Conservation (phyloP, 30 jellyfish, hydroid and myxozoan species). For the Nemopilema nomurai region DNA sequence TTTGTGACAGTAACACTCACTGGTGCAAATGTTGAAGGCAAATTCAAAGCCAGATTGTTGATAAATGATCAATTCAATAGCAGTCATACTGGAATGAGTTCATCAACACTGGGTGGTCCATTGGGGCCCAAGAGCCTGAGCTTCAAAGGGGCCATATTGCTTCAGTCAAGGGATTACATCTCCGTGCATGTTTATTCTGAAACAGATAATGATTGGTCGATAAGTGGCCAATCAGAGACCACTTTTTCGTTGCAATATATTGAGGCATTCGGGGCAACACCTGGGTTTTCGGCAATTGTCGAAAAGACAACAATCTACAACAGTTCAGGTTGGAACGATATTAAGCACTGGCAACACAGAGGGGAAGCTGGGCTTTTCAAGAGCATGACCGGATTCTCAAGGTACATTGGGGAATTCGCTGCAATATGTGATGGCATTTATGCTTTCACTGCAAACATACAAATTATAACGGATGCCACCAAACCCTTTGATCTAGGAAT, state of each 20-base stretch:
- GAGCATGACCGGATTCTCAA: constrained; percentile 87
- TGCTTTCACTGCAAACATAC: constrained; percentile 67
- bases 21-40: constrained; percentile 65
- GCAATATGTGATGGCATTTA: constrained; percentile 77
- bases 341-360: constrained; percentile 60
- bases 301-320: constrained; percentile 11
- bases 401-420: constrained; percentile 69
- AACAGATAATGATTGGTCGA: constrained; percentile 70
- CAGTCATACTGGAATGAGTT: constrained; percentile 51
- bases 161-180: constrained; percentile 52
- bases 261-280: constrained; percentile 48
- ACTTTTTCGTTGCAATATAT: constrained; percentile 65
- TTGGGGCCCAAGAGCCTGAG: constrained; percentile 70
- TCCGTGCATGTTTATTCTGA: constrained; percentile 83
- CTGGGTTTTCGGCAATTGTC: constrained; percentile 79
- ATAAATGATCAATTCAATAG: constrained; percentile 48
- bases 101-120: constrained; percentile 53
- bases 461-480: constrained; percentile 28
- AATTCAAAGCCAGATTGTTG: constrained; percentile 51
- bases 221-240: constrained; percentile 78
- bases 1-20: constrained; percentile 65
- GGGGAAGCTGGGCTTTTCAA: constrained; percentile 67
- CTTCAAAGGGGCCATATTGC: constrained; percentile 56
- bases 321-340: constrained; percentile 31
- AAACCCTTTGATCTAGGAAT: constrained; percentile 58